Conservation (phyloP, 2,797 vertebrate genomes). For the Takifugu ocellatus region DNA sequence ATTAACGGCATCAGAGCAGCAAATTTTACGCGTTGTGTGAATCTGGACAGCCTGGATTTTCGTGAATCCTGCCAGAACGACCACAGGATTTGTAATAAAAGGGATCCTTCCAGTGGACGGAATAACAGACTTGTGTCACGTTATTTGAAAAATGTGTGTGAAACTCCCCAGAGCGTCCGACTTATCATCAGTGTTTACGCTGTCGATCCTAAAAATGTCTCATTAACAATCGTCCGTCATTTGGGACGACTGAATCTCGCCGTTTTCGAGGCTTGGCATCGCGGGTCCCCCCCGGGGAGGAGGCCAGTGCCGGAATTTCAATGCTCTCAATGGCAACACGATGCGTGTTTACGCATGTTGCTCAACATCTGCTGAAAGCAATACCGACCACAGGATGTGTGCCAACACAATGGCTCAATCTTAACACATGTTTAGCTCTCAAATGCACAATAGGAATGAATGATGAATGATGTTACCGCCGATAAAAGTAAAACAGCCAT, state of each 20-base stretch:
- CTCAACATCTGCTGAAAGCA: slow-evolving; percentile 64
- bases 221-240: background rate
- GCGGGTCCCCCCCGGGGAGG: slow-evolving; percentile 30
- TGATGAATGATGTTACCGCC: background rate
- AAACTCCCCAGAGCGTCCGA: too few species aligned
- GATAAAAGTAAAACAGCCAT: background rate
- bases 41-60: too few species aligned
- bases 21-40: too few species aligned
- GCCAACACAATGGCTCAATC: slow-evolving; percentile 39
- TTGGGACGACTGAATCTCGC: slow-evolving; percentile 21
- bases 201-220: too few species aligned
- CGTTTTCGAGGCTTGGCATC: slow-evolving; percentile 33
- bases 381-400: slow-evolving; percentile 41
- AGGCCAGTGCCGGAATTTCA: slow-evolving; percentile 20
- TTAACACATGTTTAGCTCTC: slow-evolving; percentile 38
- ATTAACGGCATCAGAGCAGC: too few species aligned
- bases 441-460: slow-evolving; percentile 8
- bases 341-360: slow-evolving; percentile 48
- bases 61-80: too few species aligned
- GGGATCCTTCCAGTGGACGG: too few species aligned
- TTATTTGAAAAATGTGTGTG: too few species aligned
- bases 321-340: slow-evolving; percentile 44
- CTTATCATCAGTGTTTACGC: too few species aligned
- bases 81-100: too few species aligned
- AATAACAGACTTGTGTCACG: too few species aligned